These are phyloP conservation scores for Philereme transversata DNA, from an alignment of 2,888 invertebrate species.

Conservation along the genomic window DNA sequence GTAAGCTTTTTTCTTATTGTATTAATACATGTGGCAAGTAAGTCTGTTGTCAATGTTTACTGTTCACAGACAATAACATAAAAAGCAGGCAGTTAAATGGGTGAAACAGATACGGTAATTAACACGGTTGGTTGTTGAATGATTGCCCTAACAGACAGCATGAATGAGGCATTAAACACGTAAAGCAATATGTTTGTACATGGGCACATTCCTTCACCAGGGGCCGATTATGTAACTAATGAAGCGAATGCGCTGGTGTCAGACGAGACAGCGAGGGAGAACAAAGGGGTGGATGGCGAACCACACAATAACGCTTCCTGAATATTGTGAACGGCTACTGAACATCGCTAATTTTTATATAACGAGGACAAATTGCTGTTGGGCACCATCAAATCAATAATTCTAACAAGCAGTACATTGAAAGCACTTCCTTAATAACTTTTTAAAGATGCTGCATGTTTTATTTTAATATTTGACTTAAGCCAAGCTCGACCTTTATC, in stretches of 20 bases:
- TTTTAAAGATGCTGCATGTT: slow-evolving; percentile 19
- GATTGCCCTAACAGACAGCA: slow-evolving; percentile 46
- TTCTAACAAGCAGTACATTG: slow-evolving; percentile 1
- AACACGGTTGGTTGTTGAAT: slow-evolving; percentile 44
- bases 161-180: slow-evolving; percentile 41
- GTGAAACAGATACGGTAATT: slow-evolving; percentile 42
- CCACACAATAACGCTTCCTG: slow-evolving; percentile 66
- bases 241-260: slow-evolving; percentile 56
- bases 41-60: slow-evolving; percentile 25
- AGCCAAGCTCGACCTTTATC: slow-evolving; percentile 20
- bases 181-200: slow-evolving; percentile 47
- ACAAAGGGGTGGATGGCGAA: slow-evolving; percentile 59
- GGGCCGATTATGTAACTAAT: slow-evolving; percentile 60
- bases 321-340: slow-evolving; percentile 54
- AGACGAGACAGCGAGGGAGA: slow-evolving; percentile 51
- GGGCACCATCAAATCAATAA: slow-evolving; percentile 25
- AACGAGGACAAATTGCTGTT: slow-evolving; percentile 42
- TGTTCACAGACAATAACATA: slow-evolving; percentile 25
- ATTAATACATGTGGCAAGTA: slow-evolving; percentile 13
- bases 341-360: slow-evolving; percentile 58
- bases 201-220: slow-evolving; percentile 47
- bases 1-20: slow-evolving; percentile 33
- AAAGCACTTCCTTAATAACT: slow-evolving; percentile 5
- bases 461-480: slow-evolving; percentile 15
- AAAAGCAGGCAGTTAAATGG: slow-evolving; percentile 25